Conservation (phyloP, 2,113 vertebrate genomes). For the Sceloporus undulatus region DNA sequence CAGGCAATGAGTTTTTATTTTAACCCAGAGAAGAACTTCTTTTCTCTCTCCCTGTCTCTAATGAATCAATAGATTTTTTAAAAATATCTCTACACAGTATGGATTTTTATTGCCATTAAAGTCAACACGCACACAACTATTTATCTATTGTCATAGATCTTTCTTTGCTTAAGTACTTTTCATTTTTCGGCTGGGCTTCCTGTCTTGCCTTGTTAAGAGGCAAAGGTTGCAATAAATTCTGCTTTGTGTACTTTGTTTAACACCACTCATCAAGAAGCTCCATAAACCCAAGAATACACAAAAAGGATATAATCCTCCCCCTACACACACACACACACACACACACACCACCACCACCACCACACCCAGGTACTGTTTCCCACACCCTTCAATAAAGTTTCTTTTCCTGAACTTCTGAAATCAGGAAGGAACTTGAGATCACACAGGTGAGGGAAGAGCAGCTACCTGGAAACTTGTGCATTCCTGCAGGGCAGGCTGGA, state of each 20-base stretch:
- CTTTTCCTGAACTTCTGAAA: constrained; percentile 5
- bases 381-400: constrained; percentile 6
- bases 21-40: not conserved
- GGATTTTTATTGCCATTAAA: too few species aligned
- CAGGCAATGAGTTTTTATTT: constrained; percentile 42
- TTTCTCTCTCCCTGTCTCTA: not conserved
- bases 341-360: not conserved
- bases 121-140: not conserved
- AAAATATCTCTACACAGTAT: too few species aligned
- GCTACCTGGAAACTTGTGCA: not conserved
- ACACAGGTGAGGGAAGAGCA: not conserved
- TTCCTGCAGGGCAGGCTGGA: not conserved
- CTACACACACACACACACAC: not conserved
- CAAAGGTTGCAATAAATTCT: not conserved
- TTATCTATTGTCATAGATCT: not conserved
- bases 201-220: not conserved
- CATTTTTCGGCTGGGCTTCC: not conserved
- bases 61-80: not conserved
- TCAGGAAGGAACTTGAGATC: not conserved
- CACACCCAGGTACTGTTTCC: not conserved
- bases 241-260: constrained; percentile 1
- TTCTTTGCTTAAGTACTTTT: not conserved
- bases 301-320: not conserved
- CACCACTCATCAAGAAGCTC: not conserved
- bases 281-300: not conserved